These are phyloP conservation scores for Aspidapion aeneum DNA, from an alignment of 2,888 invertebrate species.

Conservation along the genomic window DNA sequence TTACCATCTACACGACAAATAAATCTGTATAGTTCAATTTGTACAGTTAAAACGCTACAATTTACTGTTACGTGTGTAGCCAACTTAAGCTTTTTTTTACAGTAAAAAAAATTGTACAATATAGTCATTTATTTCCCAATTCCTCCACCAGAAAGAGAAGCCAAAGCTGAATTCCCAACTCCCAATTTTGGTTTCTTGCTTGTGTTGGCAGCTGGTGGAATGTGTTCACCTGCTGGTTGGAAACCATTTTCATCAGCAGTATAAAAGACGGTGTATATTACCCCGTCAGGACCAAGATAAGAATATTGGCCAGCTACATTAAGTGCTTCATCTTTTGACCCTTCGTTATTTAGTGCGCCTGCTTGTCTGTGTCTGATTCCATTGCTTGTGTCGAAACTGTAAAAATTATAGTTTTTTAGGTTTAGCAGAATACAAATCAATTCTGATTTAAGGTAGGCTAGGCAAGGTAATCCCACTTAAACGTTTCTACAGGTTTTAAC, in stretches of 20 bases:
- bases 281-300: conserved; percentile 54
- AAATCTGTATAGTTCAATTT: too few species aligned
- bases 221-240: conserved; percentile 42
- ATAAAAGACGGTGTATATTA: conserved; percentile 52
- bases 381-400: conserved; percentile 47
- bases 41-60: too few species aligned
- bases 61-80: too few species aligned
- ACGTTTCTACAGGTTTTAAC: too few species aligned
- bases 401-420: too few species aligned
- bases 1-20: too few species aligned
- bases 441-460: too few species aligned
- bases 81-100: too few species aligned
- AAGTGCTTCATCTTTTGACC: conserved; percentile 49
- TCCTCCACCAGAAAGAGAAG: conserved; percentile 40
- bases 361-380: conserved; percentile 54
- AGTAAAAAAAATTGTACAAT: too few species aligned
- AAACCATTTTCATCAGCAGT: conserved; percentile 57
- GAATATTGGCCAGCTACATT: conserved; percentile 55
- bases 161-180: conserved; percentile 41
- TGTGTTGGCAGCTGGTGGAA: conserved; percentile 36
- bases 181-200: conserved; percentile 36
- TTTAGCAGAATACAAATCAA: too few species aligned
- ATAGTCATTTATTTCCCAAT: conserved; percentile 31
- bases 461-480: too few species aligned
- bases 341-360: conserved; percentile 48